These are phyloP conservation scores for Tenthredo amoena DNA, from an alignment of 2,888 invertebrate species.

Conservation along the genomic window DNA sequence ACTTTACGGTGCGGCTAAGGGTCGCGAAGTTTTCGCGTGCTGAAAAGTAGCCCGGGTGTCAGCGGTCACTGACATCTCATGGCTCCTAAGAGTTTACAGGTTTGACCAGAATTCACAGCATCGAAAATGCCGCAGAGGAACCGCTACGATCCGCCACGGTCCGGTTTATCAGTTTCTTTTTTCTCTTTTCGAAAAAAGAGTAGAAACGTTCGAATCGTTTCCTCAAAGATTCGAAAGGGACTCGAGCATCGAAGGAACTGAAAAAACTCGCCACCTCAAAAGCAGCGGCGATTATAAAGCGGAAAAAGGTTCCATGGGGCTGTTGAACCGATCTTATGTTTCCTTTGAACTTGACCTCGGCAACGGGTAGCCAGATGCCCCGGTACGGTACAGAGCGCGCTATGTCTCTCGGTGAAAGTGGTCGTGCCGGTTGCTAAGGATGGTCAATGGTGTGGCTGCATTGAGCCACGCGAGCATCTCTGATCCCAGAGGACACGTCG, in stretches of 20 bases:
- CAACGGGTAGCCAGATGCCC: constrained; percentile 29
- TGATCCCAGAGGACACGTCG: constrained; percentile 29
- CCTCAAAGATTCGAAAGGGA: constrained; percentile 1
- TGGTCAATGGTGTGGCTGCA: constrained; percentile 29
- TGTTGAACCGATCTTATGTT: constrained; percentile 31
- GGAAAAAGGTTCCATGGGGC: constrained; percentile 8
- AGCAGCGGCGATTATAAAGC: neutral
- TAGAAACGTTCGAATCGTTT: neutral
- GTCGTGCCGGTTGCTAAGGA: constrained; percentile 40
- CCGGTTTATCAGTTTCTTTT: constrained; percentile 10
- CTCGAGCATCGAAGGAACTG: neutral
- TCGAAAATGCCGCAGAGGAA: constrained; percentile 61
- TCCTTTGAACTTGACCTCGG: constrained; percentile 48
- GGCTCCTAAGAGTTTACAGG: constrained; percentile 67
- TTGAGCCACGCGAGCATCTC: constrained; percentile 28
- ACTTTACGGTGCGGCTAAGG: constrained; percentile 56
- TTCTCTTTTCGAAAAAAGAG: neutral
- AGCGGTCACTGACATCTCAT: constrained; percentile 70
- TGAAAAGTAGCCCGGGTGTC: constrained; percentile 53
- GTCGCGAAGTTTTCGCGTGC: constrained; percentile 31
- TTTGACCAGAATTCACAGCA: constrained; percentile 73
- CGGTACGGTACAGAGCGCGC: constrained; percentile 3
- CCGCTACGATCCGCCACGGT: constrained; percentile 62
- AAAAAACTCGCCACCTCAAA: neutral
- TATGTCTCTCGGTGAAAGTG: constrained; percentile 40